phyloP scores from a whole-genome alignment of 2,888 invertebrate species.

The Eucera pruinosa region DNA sequence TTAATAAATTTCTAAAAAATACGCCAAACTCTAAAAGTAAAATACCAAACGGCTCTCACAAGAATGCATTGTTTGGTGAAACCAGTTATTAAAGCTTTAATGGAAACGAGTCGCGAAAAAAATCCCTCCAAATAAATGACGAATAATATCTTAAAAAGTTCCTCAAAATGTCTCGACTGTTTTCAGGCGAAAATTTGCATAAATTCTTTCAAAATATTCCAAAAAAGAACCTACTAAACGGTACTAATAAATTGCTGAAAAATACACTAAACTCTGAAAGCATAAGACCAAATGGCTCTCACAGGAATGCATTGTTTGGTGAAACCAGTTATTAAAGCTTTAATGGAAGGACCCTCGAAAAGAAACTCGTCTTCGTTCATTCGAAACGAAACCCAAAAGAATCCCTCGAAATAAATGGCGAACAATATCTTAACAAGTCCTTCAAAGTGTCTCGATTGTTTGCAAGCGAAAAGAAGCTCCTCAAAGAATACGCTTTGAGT shows the following conservation, averaged over 20 bases:
- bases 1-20: neutral
- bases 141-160: neutral
- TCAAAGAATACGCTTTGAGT: neutral
- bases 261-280: neutral
- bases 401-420: neutral
- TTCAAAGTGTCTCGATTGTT: constrained; percentile 17
- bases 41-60: neutral
- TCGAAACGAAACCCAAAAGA: neutral
- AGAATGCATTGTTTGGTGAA: neutral
- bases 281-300: neutral
- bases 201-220: neutral
- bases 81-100: neutral
- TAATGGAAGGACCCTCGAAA: neutral
- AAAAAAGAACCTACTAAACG: no score
- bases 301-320: neutral
- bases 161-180: constrained; percentile 8
- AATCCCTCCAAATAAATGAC: neutral
- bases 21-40: neutral
- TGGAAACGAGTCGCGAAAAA: neutral
- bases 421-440: neutral
- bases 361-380: neutral
- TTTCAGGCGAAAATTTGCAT: neutral
- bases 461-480: neutral
- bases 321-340: neutral
- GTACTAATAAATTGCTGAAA: neutral